Base-by-base conservation (phyloP, 2,113 vertebrate genomes). In the Dascyllus trimaculatus region DNA sequence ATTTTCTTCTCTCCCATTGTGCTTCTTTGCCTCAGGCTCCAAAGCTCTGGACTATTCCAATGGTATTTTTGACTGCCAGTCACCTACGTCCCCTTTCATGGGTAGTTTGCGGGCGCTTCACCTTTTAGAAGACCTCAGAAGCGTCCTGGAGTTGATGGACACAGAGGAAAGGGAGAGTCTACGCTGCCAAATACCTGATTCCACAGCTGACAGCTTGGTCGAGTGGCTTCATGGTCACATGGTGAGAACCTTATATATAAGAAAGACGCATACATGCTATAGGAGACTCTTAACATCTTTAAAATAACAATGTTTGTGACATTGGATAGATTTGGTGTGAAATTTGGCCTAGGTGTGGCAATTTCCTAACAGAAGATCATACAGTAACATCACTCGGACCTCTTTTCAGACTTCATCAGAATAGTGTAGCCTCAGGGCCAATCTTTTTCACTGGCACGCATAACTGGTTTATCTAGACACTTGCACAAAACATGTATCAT, bases 41-140 rank as follows among this genome's bases (percentile, higher is more conserved):
- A 99, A 99, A 92, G 93, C 96, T 0, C 84, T 99, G 86, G 98
- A 99, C 59, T 99, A 98, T 81, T 95, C 97, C 71, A 99, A 98
- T 35, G 97, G 98, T 63, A 90, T 99, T 79, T 99, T 97, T 81
- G 98, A 99, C 87, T 99, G 97, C 85, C 98, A 99, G 91, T 99
- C 98, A 0, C 98, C 98, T 26, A 98, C 97, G 0, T 99, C 98
- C 6, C 98, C 98, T 0, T 98, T 98, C 91, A 96, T 99, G 95
- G 97, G 98, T 21, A 91, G 93, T 76, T 88, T 99, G 78, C 94
- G 97, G 45, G 97, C 95, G 0, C 92, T 99, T 75, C 97, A 99
- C 66, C 95, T 99, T 0, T 93, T 99, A 71, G 98, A 99, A 73
- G 98, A 99, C 73, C 90, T 99, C 54, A 89, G 97, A 19, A 95